Evolutionary conservation across 2,113 vertebrate species (phyloP).

Genomic region (Astur gentilis): DNA sequence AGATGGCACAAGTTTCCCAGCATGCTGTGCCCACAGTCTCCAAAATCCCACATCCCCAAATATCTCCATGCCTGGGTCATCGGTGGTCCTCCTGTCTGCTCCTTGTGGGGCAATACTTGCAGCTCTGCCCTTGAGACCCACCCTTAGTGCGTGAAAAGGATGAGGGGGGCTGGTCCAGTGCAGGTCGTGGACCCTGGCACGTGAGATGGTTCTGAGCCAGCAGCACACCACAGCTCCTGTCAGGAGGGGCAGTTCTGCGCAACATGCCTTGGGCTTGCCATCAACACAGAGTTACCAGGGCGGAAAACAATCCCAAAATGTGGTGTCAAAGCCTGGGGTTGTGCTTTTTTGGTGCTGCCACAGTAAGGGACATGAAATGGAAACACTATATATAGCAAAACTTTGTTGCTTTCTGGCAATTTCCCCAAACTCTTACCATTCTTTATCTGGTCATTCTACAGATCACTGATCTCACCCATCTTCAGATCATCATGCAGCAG

Average conservation of each 20-base stretch:
- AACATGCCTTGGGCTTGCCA: not conserved
- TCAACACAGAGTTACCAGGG: no score
- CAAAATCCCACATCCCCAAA: not conserved
- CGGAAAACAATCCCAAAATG: not conserved
- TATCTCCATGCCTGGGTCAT: rapidly evolving
- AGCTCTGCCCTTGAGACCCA: not conserved
- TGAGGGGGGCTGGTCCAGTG: not conserved
- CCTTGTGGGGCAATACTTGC: rapidly evolving
- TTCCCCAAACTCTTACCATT: not conserved
- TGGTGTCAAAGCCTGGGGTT: not conserved
- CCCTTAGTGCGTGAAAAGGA: not conserved
- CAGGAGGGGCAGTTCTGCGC: not conserved
- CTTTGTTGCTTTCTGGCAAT: not conserved
- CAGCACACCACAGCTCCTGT: not conserved
- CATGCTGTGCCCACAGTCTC: rapidly evolving
- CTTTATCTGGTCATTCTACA: slow-evolving; percentile 13
- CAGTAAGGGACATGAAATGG: not conserved
- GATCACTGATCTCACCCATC: not conserved
- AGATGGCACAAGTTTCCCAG: not conserved
- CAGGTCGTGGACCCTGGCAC: not conserved
- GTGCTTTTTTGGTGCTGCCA: not conserved
- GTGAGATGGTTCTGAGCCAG: not conserved
- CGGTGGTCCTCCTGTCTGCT: not conserved
- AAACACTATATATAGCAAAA: not conserved
- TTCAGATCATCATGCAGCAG: not conserved